phyloP scores from a whole-genome alignment of 2,113 vertebrate genomes.

The Protobothrops mucrosquamatus region DNA sequence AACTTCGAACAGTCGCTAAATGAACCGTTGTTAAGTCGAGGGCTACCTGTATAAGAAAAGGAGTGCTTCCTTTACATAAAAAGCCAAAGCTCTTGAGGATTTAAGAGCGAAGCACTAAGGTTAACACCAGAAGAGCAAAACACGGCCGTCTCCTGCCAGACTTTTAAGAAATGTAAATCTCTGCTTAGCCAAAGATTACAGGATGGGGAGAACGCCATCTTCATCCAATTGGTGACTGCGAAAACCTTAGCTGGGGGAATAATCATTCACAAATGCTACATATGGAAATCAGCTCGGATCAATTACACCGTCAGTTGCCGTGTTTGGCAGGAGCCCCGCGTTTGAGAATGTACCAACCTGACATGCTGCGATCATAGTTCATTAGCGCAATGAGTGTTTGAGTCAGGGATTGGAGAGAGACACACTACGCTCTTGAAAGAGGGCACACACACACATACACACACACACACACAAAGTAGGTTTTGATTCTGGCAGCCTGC shows the following conservation, averaged over 20 bases:
- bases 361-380: conserved; percentile 13
- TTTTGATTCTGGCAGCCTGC: neutral
- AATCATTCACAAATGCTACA: neutral
- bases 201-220: neutral
- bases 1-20: neutral
- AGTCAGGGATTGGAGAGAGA: neutral
- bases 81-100: neutral
- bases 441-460: neutral
- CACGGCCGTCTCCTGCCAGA: neutral
- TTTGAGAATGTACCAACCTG: neutral
- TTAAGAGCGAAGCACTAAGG: neutral
- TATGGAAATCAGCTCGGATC: neutral
- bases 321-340: neutral
- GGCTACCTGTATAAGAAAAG: neutral
- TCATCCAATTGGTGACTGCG: neutral
- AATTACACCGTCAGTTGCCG: neutral
- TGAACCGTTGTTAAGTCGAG: neutral
- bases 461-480: neutral
- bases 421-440: neutral
- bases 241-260: neutral
- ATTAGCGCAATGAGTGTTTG: neutral
- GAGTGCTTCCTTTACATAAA: neutral
- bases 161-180: neutral
- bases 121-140: neutral
- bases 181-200: neutral